Evolutionary conservation across 1,140 invertebrate genomes (phyloP), one percentile per base, ranked within the genome.

Genomic region (Polyergus mexicanus): DNA sequence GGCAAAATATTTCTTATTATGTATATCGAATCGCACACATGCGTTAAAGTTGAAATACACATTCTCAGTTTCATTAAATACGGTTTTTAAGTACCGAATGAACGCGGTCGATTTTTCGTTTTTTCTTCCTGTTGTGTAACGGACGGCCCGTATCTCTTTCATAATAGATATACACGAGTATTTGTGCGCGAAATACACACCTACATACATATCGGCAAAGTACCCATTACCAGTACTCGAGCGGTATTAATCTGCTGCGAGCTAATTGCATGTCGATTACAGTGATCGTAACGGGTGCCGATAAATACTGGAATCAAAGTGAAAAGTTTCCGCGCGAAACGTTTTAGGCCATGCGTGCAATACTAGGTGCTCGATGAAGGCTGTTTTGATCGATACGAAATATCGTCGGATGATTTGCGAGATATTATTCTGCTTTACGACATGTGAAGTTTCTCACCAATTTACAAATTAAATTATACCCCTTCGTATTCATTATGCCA

Each of bases 221-320:
- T 90, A 86, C 76, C 81, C 71, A 90, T 90, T 90, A 90, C 71
- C 88, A n/a, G 44, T 75, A 85, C 89, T 89, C 81, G 71, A 90
- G 65, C 75, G 81, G 58, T 90, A 90, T 90, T 90, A 90, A 90
- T 90, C 75, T 76, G 60, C 58, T 58, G 47, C 89, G 81, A 5
- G 81, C 81, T 90, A 90, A 90, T 90, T 85, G 88, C 88, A 85
- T 90, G 89, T 90, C 88, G 89, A 90, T 90, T 90, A 88, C 88
- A 90, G 88, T 76, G 86, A 89, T 90, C 88, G 88, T 90, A 90
- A 90, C 86, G 72, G 87, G 86, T 58, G 60, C 13, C 88, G 86
- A 90, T 90, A 90, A 90, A 90, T 85, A 88, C 85, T 85, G 86
- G 75, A 85, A 85, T 88, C 86, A 87, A 83, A 83, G 86, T 76